A percentile compares a stretch with the other conserved stretches of the same genome.
Conservation (phyloP, 30 jellyfish, hydroid and myxozoan genomes). For the Hydractinia echinata region DNA sequence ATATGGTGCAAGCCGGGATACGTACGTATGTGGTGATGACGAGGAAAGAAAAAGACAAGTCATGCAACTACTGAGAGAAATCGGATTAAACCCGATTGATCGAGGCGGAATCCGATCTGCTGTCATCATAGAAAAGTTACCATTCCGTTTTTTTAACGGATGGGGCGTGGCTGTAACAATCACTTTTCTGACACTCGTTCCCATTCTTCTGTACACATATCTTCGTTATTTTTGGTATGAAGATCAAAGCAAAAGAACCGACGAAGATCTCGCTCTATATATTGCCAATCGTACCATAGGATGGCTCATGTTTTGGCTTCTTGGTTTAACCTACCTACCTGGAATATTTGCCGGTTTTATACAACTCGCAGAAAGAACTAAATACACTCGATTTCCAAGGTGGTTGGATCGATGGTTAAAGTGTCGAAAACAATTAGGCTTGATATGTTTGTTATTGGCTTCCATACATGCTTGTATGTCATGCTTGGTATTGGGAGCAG, state of each 20-base stretch:
- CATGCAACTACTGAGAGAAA: conserved; percentile 50
- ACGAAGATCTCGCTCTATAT: conserved; percentile 36
- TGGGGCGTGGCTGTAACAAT: too few species aligned
- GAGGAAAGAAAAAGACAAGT: conserved; percentile 28
- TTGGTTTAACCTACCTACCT: conserved; percentile 55
- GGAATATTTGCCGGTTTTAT: conserved; percentile 71
- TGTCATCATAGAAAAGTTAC: conserved; percentile 41
- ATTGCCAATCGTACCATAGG: conserved; percentile 41
- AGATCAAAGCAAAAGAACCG: conserved; percentile 21
- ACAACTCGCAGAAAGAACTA: conserved; percentile 64
- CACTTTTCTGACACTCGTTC: too few species aligned
- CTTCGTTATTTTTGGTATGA: too few species aligned
- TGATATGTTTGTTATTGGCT: conserved; percentile 57
- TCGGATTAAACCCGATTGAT: conserved; percentile 73
- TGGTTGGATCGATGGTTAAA: too few species aligned
- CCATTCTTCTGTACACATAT: too few species aligned
- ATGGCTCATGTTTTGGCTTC: conserved; percentile 65
- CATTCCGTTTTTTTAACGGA: conserved; percentile 61
- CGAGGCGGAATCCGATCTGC: conserved; percentile 79
- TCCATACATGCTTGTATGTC: conserved; percentile 69
- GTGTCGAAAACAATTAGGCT: conserved; percentile 78
- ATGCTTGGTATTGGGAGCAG: conserved; percentile 62
- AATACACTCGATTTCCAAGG: conserved; percentile 53
- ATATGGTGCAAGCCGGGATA: too few species aligned
- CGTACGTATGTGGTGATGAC: too few species aligned